phyloP scores from a whole-genome alignment of 2,113 vertebrate species.

The Ceuthmochares aereus region DNA sequence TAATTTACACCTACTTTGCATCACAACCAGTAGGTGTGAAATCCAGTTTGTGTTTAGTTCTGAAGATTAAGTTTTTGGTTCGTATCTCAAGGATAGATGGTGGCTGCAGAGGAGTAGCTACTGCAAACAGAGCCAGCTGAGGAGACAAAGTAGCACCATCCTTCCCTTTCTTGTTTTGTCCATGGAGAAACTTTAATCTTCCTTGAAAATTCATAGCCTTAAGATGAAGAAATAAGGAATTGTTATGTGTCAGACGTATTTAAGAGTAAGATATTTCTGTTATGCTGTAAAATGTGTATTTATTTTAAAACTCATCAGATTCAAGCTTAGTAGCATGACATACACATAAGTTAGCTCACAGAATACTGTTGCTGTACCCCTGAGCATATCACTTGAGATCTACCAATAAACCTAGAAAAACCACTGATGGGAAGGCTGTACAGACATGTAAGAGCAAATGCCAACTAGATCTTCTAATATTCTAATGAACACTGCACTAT shows the following conservation, averaged over 20 bases:
- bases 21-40: constrained; percentile 87
- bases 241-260: neutral
- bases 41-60: constrained; percentile 89
- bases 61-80: constrained; percentile 88
- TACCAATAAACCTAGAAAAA: neutral
- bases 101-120: constrained; percentile 84
- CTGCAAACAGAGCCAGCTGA: constrained; percentile 85
- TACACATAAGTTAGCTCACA: neutral
- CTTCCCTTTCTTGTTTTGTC: constrained; percentile 85
- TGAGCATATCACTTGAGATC: neutral
- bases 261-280: neutral
- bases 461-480: neutral
- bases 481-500: neutral
- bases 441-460: neutral
- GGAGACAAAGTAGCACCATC: constrained; percentile 79
- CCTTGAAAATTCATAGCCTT: constrained; percentile 91
- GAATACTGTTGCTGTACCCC: neutral
- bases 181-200: constrained; percentile 84
- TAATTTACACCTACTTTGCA: constrained; percentile 79
- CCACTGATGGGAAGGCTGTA: neutral
- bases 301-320: neutral
- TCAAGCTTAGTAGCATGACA: neutral
- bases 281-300: neutral
- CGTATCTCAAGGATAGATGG: constrained; percentile 88
- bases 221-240: neutral